phyloP scores from a whole-genome alignment of 2,113 vertebrate species.

The Callipepla californica region DNA sequence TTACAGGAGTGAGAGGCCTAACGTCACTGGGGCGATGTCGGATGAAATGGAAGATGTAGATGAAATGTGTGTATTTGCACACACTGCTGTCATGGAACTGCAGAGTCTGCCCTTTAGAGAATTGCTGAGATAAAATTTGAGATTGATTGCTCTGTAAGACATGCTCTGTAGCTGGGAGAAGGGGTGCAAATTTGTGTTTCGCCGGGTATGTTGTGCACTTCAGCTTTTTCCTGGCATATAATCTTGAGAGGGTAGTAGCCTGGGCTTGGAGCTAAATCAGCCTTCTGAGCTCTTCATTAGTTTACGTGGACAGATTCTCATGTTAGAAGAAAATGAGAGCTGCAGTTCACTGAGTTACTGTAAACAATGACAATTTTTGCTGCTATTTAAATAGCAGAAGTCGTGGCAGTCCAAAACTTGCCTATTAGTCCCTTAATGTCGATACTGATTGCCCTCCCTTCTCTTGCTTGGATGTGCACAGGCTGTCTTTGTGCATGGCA shows the following conservation, averaged over 20 bases:
- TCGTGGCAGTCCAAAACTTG: not conserved
- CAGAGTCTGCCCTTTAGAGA: not conserved
- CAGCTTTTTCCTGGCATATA: not conserved
- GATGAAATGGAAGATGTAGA: not conserved
- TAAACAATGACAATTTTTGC: not conserved
- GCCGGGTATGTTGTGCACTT: not conserved
- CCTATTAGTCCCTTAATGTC: not conserved
- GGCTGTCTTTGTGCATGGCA: not conserved
- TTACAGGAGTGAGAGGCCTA: not conserved
- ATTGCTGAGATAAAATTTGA: not conserved
- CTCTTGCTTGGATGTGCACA: accelerated
- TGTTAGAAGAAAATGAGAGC: not conserved
- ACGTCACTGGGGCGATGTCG: not conserved
- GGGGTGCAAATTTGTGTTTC: not conserved
- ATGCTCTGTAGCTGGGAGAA: not conserved
- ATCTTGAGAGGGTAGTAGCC: not conserved
- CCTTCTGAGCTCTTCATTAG: not conserved
- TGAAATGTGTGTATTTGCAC: not conserved
- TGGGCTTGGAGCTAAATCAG: not conserved
- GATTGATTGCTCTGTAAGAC: not conserved
- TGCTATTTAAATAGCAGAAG: not conserved
- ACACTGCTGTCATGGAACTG: not conserved
- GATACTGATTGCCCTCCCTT: not conserved
- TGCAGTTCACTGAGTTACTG: not conserved
- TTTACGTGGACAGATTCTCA: not conserved